Conservation (phyloP, 1,140 invertebrate genomes). For the Chrysopa pallens region DNA sequence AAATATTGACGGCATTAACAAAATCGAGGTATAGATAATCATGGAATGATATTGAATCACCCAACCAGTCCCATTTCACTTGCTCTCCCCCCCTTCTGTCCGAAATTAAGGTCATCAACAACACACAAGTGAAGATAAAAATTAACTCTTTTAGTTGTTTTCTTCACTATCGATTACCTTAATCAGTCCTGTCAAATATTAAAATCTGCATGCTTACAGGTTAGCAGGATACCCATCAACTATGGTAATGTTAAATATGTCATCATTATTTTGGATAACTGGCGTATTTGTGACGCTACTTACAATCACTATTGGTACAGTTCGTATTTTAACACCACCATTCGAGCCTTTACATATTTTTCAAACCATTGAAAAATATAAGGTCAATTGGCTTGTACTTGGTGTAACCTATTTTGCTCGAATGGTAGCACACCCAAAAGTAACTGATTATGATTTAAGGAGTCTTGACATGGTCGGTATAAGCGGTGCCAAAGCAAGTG, state of each 20-base stretch:
- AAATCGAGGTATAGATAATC: too few species aligned
- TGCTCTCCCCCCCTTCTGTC: too few species aligned
- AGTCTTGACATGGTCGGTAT: slow-evolving; percentile 18
- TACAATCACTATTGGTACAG: slow-evolving; percentile 11
- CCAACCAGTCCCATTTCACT: too few species aligned
- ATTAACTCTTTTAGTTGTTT: too few species aligned
- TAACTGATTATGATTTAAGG: slow-evolving; percentile 18
- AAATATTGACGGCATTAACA: too few species aligned
- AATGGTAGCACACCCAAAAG: slow-evolving; percentile 15
- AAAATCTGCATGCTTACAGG: too few species aligned
- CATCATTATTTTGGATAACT: slow-evolving; percentile 15
- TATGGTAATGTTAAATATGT: slow-evolving; percentile 4
- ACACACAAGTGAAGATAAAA: too few species aligned
- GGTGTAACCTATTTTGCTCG: slow-evolving; percentile 19
- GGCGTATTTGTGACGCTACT: slow-evolving; percentile 9
- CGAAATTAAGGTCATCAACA: too few species aligned
- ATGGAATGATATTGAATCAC: too few species aligned
- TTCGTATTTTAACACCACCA: slow-evolving; percentile 15
- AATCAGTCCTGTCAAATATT: too few species aligned
- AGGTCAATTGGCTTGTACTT: slow-evolving; percentile 17
- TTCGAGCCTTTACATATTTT: slow-evolving; percentile 19
- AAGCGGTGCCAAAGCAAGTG: slow-evolving; percentile 20
- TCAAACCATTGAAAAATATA: slow-evolving; percentile 22
- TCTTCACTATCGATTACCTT: too few species aligned
- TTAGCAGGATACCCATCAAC: too few species aligned